A percentile compares a stretch with the other conserved stretches of the same genome.
Evolutionary conservation across 2,113 vertebrate genomes (phyloP).

Genomic region (Taxidea taxus): DNA sequence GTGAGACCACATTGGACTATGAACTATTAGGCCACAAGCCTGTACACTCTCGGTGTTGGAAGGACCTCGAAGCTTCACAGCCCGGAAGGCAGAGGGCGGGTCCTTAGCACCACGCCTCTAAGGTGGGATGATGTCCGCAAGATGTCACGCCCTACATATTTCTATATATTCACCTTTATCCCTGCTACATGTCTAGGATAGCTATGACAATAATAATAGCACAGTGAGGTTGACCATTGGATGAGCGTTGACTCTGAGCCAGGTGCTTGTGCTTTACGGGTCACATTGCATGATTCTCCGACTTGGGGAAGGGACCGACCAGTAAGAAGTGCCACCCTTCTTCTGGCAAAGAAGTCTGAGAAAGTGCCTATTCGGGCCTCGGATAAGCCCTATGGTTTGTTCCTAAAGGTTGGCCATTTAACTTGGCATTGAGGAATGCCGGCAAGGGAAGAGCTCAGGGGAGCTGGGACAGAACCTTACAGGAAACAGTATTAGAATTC

Average conservation of each 20-base stretch:
- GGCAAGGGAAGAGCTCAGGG: not conserved
- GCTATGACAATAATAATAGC: not conserved
- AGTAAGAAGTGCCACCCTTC: not conserved
- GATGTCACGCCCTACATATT: too few species aligned
- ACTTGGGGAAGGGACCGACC: not conserved
- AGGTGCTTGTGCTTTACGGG: not conserved
- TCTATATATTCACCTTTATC: not conserved
- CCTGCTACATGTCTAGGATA: too few species aligned
- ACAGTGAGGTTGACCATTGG: fast-evolving
- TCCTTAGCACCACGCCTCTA: not conserved
- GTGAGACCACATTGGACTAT: fast-evolving
- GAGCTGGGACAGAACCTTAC: not conserved
- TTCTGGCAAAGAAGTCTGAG: not conserved
- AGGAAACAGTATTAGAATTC: not conserved
- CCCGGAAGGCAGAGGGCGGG: too few species aligned
- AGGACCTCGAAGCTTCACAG: not conserved
- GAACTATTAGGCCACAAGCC: too few species aligned
- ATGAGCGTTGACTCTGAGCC: not conserved
- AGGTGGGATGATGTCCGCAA: not conserved
- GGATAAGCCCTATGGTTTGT: not conserved
- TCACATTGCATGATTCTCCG: not conserved
- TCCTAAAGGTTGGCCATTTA: not conserved
- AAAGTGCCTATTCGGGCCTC: not conserved
- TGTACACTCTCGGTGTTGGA: too few species aligned
- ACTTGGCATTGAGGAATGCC: not conserved